These are phyloP conservation scores for Oncorhynchus keta DNA, from an alignment of 2,113 vertebrate species.

Conservation along the genomic window DNA sequence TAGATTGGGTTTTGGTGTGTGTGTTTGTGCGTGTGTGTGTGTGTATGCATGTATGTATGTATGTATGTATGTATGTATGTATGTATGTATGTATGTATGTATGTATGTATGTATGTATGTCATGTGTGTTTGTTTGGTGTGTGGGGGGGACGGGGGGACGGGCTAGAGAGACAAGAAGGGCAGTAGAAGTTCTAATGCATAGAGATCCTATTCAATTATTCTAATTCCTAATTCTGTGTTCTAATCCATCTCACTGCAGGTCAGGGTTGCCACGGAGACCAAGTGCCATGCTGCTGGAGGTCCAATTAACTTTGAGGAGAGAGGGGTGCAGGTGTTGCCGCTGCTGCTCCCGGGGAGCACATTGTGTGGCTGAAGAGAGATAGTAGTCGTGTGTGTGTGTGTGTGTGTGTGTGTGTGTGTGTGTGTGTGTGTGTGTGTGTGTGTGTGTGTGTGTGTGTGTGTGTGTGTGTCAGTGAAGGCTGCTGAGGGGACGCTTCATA, in stretches of 20 bases:
- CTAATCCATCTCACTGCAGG: constrained; percentile 32
- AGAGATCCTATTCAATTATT: no score
- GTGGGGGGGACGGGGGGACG: constrained; percentile 11
- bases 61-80: no score
- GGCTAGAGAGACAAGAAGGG: neutral
- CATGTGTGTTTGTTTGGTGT: constrained; percentile 31
- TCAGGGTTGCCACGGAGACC: constrained; percentile 47
- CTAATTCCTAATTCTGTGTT: neutral
- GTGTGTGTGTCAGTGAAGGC: neutral
- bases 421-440: neutral
- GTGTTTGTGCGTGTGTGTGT: no score
- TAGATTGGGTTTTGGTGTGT: constrained; percentile 57
- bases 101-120: neutral
- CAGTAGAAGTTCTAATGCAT: constrained; percentile 5
- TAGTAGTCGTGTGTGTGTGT: constrained; percentile 44
- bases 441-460: neutral
- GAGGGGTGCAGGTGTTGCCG: constrained; percentile 25
- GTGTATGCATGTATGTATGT: constrained; percentile 26
- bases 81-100: constrained; percentile 15
- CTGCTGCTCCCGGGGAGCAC: neutral
- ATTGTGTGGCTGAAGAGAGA: constrained; percentile 48
- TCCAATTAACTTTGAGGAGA: constrained; percentile 34
- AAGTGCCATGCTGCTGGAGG: constrained; percentile 29
- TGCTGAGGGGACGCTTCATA: no score
- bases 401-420: neutral